These are phyloP conservation scores for Hydrotaea diabolus DNA, from an alignment of 2,888 invertebrate species.

Conservation along the genomic window DNA sequence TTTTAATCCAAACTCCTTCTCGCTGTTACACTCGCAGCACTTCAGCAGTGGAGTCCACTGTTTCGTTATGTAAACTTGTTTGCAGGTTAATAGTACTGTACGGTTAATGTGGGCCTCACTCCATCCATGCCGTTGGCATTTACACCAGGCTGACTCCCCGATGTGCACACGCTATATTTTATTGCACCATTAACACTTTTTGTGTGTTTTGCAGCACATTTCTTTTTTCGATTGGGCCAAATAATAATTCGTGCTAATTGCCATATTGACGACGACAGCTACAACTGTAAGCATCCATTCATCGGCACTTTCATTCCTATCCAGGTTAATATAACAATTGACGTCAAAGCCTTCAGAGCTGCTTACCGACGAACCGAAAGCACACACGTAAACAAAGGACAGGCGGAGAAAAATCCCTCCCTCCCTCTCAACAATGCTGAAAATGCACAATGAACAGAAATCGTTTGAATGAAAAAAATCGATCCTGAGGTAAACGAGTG, in stretches of 20 bases:
- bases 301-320: constrained; percentile 58
- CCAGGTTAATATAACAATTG: constrained; percentile 68
- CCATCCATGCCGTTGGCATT: too few species aligned
- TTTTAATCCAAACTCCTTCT: too few species aligned
- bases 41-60: not conserved
- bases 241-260: constrained; percentile 31
- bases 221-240: not conserved
- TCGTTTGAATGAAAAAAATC: not conserved
- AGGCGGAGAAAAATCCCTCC: not conserved
- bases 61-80: too few species aligned
- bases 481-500: not conserved
- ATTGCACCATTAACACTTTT: too few species aligned
- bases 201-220: not conserved
- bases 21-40: not conserved
- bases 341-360: constrained; percentile 67
- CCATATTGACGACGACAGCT: constrained; percentile 27
- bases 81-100: too few species aligned
- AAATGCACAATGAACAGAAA: constrained; percentile 40
- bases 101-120: too few species aligned
- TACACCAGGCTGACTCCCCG: too few species aligned
- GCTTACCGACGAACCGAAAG: constrained; percentile 46
- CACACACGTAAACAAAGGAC: constrained; percentile 64
- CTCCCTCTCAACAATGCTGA: not conserved
- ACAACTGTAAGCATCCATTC: constrained; percentile 49
- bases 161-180: too few species aligned